Evolutionary conservation across 2,888 invertebrate genomes (phyloP), one percentile per base, ranked within the genome.

Genomic region (Macrosoma leucophasiata): DNA sequence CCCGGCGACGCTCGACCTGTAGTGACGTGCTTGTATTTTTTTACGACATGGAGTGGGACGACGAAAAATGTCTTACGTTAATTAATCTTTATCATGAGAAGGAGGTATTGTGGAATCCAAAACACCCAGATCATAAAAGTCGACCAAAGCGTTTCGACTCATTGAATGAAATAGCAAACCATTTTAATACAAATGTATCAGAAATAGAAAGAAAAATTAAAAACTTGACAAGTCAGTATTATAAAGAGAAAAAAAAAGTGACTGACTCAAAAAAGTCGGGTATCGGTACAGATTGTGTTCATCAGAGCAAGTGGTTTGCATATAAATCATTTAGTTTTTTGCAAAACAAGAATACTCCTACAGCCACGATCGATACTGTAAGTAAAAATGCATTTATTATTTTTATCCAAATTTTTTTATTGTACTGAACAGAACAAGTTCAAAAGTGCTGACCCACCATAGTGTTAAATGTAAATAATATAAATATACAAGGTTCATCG

Each of bases 51-150:
- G 35, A 35, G 25, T 35, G 35, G 29, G 35, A 35, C 20, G 40
- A 41, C 24, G 36, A 24, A 27, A 41, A 19, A 31, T n/a, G 17
- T 34, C 25, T 41, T 21, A 37, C 22, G 26, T 20, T 45, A 40
- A 41, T 45, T 18, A 21, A 44, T 17, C 34, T 44, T 14, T 44
- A 41, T 41, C 40, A 26, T 41, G 13, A 8, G 21, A 41, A 41
- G 17, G 31, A 39, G 17, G n/a, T 41, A 41, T 41, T 44, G 23
- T 41, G 41, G 35, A 35, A 42, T n/a, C n/a, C 38, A 42, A 36
- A 39, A 36, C 18, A 39, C 39, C 24, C 19, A 17, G 42, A 42
- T 19, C 18, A 42, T 17, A 42, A 42, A 42, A 29, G 29, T 20
- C 34, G 41, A 17, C 38, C 33, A 30, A 33, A 37, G 19, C 36